phyloP scores from a whole-genome alignment of 2,113 vertebrate species.

The Phrynocephalus versicolor region DNA sequence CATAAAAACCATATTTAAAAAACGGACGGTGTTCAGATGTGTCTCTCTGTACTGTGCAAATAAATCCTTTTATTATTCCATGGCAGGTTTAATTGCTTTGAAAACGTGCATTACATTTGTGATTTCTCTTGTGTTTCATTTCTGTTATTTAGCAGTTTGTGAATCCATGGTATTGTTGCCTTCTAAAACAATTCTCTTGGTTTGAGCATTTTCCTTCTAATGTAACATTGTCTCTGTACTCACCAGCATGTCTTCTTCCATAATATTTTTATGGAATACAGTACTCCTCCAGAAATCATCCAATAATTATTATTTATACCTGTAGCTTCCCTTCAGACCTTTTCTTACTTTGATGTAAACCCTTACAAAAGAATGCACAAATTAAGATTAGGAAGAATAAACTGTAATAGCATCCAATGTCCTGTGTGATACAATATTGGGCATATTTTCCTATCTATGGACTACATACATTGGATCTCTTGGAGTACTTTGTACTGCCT shows the following conservation, averaged over 20 bases:
- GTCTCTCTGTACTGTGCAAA: neutral
- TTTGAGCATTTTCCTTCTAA: neutral
- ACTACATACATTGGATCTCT: neutral
- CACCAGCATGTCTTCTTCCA: neutral
- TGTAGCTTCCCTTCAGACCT: too few species aligned
- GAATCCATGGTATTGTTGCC: conserved; percentile 2
- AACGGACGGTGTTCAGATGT: neutral
- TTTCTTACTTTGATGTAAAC: neutral
- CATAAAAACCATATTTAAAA: neutral
- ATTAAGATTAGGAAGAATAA: neutral
- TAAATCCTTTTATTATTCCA: neutral
- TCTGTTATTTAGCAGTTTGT: conserved; percentile 30
- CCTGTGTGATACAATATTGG: too few species aligned
- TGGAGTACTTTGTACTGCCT: neutral
- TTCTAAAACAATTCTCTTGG: conserved; percentile 8
- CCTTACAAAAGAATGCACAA: neutral
- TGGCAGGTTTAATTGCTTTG: neutral
- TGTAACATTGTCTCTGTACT: conserved; percentile 20
- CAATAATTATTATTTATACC: conserved; percentile 24
- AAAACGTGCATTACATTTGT: neutral
- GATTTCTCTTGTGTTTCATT: neutral
- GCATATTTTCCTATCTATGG: too few species aligned
- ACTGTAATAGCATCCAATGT: too few species aligned
- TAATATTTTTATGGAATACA: neutral
- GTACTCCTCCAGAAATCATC: conserved; percentile 27